A percentile compares a stretch with the other conserved stretches of the same genome.
phyloP scores from a whole-genome alignment of 1,140 invertebrate species.

The Pseudomyrmex sp. region DNA sequence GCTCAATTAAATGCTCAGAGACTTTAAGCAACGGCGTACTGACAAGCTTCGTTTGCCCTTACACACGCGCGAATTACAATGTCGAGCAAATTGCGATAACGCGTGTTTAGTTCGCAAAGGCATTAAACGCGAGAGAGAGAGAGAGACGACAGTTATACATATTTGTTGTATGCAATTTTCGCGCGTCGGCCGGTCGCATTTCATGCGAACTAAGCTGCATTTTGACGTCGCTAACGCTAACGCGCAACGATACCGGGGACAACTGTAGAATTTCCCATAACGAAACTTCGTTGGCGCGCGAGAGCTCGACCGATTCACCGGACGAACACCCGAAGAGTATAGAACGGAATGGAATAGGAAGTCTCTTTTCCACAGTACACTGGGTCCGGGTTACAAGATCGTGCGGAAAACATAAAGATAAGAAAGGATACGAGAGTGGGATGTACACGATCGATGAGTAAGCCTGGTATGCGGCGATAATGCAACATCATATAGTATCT shows the following conservation, averaged over 20 bases:
- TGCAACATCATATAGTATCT: slow-evolving; percentile 21
- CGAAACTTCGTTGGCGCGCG: slow-evolving; percentile 66
- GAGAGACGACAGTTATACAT: neutral
- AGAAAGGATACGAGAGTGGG: neutral
- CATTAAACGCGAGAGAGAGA: slow-evolving; percentile 6
- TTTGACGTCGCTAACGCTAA: slow-evolving; percentile 51
- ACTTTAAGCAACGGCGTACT: neutral
- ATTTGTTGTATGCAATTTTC: slow-evolving; percentile 40
- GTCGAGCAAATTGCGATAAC: slow-evolving; percentile 45
- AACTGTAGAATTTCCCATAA: slow-evolving; percentile 76
- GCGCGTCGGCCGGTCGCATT: slow-evolving; percentile 34
- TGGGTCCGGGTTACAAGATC: slow-evolving; percentile 38
- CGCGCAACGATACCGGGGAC: slow-evolving; percentile 63
- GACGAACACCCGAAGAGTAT: neutral
- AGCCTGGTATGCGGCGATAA: slow-evolving; percentile 30
- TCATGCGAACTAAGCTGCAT: slow-evolving; percentile 57
- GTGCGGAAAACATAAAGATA: slow-evolving; percentile 54
- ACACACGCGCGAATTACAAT: slow-evolving; percentile 3
- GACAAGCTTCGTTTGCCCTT: neutral
- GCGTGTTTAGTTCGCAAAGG: slow-evolving; percentile 26
- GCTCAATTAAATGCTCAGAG: neutral
- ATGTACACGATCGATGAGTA: slow-evolving; percentile 44
- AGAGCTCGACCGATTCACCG: slow-evolving; percentile 2
- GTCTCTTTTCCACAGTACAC: slow-evolving; percentile 38
- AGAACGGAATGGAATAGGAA: slow-evolving; percentile 31